Conservation (phyloP, 2,888 invertebrate species). For the Oscheius onirici region DNA sequence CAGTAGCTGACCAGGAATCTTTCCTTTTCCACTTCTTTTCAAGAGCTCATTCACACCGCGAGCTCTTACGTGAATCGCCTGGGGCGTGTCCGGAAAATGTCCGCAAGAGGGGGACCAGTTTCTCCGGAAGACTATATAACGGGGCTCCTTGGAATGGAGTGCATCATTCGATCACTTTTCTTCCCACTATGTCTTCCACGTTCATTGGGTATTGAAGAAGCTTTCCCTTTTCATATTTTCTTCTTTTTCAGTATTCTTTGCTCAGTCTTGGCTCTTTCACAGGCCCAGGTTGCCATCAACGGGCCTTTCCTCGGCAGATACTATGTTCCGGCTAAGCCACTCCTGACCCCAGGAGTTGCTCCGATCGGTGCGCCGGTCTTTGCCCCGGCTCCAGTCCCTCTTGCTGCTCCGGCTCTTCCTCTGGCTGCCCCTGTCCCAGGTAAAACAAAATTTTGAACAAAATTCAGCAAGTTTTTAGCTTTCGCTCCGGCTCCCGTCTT, state of each 20-base stretch:
- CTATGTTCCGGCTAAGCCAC: slow-evolving; percentile 52
- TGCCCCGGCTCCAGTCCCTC: slow-evolving; percentile 35
- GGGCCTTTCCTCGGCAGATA: slow-evolving; percentile 56
- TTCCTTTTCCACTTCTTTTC: neutral
- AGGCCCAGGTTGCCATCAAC: slow-evolving; percentile 49
- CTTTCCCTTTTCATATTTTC: neutral
- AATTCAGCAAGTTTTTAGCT: slow-evolving; percentile 25
- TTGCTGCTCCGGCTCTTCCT: slow-evolving; percentile 22
- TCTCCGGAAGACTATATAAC: slow-evolving; percentile 11
- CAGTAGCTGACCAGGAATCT: neutral
- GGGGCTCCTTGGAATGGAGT: neutral
- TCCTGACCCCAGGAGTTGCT: slow-evolving; percentile 47
- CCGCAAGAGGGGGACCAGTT: slow-evolving; percentile 24
- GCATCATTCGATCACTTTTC: slow-evolving; percentile 23
- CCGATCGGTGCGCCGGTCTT: slow-evolving; percentile 20
- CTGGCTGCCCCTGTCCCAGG: slow-evolving; percentile 40
- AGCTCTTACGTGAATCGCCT: slow-evolving; percentile 21
- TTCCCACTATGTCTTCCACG: neutral
- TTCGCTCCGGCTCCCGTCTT: slow-evolving; percentile 40
- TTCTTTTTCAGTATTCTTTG: slow-evolving; percentile 13
- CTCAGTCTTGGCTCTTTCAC: slow-evolving; percentile 20
- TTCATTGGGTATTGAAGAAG: slow-evolving; percentile 2
- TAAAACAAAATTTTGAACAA: too few species aligned
- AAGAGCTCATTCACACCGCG: slow-evolving; percentile 19
- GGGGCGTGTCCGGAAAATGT: slow-evolving; percentile 30